phyloP scores from a whole-genome alignment of 2,888 invertebrate genomes.

The Drosophila prostipennis region DNA sequence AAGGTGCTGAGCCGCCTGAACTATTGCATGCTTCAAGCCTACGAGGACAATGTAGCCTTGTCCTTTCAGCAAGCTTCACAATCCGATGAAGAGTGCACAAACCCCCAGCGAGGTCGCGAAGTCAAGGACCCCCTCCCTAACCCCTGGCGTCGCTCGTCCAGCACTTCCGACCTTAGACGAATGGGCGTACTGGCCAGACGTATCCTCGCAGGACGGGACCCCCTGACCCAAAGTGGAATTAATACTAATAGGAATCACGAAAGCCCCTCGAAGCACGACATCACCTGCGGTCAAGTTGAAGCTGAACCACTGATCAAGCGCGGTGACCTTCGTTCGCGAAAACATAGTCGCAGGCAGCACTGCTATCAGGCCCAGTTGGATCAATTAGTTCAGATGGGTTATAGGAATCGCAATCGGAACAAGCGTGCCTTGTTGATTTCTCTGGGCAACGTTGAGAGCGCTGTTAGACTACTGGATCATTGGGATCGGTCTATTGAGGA shows the following conservation, averaged over 20 bases:
- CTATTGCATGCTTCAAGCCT: conserved; percentile 27
- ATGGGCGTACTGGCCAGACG: no score
- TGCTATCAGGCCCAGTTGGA: conserved; percentile 45
- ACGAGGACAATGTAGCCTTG: conserved; percentile 60
- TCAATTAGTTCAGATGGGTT: conserved; percentile 46
- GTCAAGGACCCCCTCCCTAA: conserved; percentile 64
- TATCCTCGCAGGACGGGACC: not conserved
- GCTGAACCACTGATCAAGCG: not conserved
- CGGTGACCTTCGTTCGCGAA: not conserved
- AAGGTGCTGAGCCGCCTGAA: conserved; percentile 23
- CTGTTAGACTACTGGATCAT: conserved; percentile 50
- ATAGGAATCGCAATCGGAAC: conserved; percentile 53
- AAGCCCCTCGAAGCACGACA: not conserved
- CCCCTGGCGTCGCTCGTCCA: conserved; percentile 44
- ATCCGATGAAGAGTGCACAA: not conserved
- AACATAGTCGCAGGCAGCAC: conserved; percentile 20
- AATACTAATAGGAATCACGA: not conserved
- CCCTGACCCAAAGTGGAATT: not conserved
- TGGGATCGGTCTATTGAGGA: conserved; percentile 47
- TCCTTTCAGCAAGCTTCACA: conserved; percentile 22
- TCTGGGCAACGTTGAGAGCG: conserved; percentile 53
- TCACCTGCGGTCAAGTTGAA: no score
- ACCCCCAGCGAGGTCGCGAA: conserved; percentile 61
- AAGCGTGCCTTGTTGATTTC: conserved; percentile 55
- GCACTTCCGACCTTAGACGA: not conserved